Evolutionary conservation across 2,888 invertebrate species (phyloP), one percentile per base, ranked within the genome.

Genomic region (Cordylochernes scorpioides): DNA sequence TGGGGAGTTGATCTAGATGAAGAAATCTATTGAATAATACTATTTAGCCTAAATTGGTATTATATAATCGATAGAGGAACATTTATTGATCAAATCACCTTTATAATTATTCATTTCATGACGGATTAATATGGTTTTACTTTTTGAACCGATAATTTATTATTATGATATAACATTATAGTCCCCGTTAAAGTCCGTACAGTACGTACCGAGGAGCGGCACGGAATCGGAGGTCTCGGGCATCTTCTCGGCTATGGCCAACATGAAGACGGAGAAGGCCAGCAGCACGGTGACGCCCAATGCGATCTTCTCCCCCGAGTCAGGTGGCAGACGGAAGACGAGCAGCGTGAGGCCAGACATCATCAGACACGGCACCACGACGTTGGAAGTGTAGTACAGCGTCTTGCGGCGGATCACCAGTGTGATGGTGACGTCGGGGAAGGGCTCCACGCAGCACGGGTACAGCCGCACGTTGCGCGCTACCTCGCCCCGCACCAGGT

Each of bases 311-410:
- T 62, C 60, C 2, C 60, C 60, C 4, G 54, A 54, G 38, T 60
- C 60, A 2, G 61, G 60, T 3, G 61, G 60, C 25, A 61, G 46
- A 35, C 57, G 53, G 45, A 61, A 61, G 8, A 59, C 60, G 6
- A 62, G 52, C 28, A 62, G 48, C 2, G 62, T 62, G 27, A 62
- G 46, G 64, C 72, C 27, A 52, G 60, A 26, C 71, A 62, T 52
- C 54, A 62, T 54, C 44, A 61, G 54, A 44, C 62, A 63, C 3
- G 62, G 62, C 39, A 61, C 55, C 28, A 62, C 58, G 25, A 63
- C 57, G 47, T 63, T 63, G 46, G 60, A 58, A 42, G 57, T 50
- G 43, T 51, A 52, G 34, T 49, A 54, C 27, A 61, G 47, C 3
- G 57, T 58, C 35, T 59, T 53, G 15, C 61, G 45, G 4, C 59